Conservation (phyloP, 2,113 vertebrate genomes). For the Bucco capensis region DNA sequence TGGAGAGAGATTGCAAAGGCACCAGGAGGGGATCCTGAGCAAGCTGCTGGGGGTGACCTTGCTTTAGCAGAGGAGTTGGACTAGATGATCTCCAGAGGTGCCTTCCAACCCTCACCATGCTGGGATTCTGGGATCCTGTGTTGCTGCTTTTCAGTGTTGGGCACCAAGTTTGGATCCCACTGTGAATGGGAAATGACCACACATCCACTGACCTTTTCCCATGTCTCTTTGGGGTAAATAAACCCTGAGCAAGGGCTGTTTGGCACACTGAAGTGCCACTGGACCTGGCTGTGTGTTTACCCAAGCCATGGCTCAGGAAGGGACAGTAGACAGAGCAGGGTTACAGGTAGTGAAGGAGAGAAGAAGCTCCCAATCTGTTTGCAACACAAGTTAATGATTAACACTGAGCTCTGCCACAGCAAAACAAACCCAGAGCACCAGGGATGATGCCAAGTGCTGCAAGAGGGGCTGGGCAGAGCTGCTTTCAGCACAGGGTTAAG, state of each 20-base stretch:
- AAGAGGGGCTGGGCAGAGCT: neutral
- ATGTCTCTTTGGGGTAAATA: neutral
- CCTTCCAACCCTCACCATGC: neutral
- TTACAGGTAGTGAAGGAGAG: neutral
- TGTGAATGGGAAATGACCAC: neutral
- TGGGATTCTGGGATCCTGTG: neutral
- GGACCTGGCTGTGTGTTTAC: neutral
- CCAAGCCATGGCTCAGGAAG: neutral
- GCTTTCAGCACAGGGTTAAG: neutral
- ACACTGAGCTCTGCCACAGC: accelerated
- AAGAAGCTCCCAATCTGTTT: neutral
- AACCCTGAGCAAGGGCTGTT: accelerated
- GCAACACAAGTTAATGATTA: neutral
- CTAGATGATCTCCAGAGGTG: neutral
- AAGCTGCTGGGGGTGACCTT: neutral
- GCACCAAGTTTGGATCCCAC: neutral
- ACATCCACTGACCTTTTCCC: neutral
- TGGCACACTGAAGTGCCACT: neutral
- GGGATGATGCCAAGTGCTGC: neutral
- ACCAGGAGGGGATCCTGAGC: neutral
- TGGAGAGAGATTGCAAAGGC: neutral
- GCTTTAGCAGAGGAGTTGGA: neutral
- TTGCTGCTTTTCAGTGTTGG: neutral
- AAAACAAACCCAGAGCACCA: neutral
- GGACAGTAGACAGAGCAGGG: neutral